Evolutionary conservation across 2,113 vertebrate genomes (phyloP).

Genomic region (Hemicordylus capensis): DNA sequence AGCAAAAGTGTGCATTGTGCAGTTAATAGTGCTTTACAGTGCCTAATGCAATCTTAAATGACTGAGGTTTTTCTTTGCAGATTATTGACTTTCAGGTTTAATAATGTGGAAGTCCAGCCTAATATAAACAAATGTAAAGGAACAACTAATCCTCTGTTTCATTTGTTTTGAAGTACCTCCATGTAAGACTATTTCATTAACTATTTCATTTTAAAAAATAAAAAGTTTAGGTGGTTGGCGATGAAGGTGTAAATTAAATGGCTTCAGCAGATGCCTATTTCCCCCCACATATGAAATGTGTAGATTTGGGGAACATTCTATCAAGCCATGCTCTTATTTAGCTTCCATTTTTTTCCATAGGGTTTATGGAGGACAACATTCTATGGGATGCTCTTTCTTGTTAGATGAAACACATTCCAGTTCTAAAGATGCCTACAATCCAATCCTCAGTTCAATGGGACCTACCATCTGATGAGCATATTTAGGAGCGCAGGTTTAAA

Average conservation of each 20-base stretch:
- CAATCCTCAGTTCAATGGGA: not conserved
- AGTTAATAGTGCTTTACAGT: not conserved
- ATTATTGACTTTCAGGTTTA: slow-evolving; percentile 49
- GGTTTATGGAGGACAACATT: not conserved
- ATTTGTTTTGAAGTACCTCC: slow-evolving; percentile 23
- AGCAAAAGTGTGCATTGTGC: slow-evolving; percentile 3
- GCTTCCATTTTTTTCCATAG: not conserved
- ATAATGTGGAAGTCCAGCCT: slow-evolving; percentile 21
- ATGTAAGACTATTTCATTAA: slow-evolving; percentile 45
- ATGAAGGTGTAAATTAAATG: slow-evolving; percentile 17
- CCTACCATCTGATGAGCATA: not conserved
- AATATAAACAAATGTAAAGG: slow-evolving; percentile 20
- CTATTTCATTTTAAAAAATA: not conserved
- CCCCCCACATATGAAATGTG: not conserved
- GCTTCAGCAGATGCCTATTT: not conserved
- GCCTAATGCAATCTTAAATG: slow-evolving; percentile 6
- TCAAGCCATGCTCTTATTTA: not conserved
- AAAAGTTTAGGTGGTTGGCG: slow-evolving; percentile 26
- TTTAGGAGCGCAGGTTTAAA: no score
- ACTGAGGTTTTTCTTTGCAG: slow-evolving; percentile 22
- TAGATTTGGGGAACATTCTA: not conserved
- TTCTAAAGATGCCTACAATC: not conserved
- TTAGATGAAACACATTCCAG: not conserved
- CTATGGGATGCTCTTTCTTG: not conserved
- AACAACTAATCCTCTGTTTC: slow-evolving; percentile 23